Conservation (phyloP, 2,888 invertebrate genomes). For the Tribolium freemani region DNA sequence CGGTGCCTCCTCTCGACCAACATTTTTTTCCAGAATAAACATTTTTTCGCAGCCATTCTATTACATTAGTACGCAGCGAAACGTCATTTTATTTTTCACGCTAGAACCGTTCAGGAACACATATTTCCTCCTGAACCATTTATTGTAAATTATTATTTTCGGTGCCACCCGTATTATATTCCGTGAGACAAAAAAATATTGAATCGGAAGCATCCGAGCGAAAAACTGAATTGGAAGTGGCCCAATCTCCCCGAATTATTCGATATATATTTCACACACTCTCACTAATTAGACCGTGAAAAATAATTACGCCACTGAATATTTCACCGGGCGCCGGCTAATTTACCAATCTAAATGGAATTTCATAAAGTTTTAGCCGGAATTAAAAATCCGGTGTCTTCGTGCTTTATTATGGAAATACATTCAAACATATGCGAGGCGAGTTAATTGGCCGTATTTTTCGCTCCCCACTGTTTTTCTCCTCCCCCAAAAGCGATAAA, state of each 20-base stretch:
- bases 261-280: background rate
- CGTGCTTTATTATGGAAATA: constrained; percentile 35
- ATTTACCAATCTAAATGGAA: constrained; percentile 27
- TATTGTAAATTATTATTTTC: constrained; percentile 42
- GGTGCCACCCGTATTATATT: constrained; percentile 19
- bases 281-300: background rate
- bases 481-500: constrained; percentile 15
- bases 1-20: background rate
- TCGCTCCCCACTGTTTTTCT: background rate
- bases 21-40: background rate
- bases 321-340: constrained; percentile 5
- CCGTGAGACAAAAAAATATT: constrained; percentile 48
- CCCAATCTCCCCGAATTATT: constrained; percentile 17
- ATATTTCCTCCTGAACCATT: constrained; percentile 39
- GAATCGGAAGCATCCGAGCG: constrained; percentile 48
- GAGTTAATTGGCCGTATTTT: constrained; percentile 39
- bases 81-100: constrained; percentile 33
- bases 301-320: background rate
- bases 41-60: background rate
- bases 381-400: constrained; percentile 36
- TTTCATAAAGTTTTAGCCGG: constrained; percentile 21
- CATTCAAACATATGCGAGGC: constrained; percentile 36
- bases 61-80: constrained; percentile 12
- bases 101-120: constrained; percentile 24
- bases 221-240: constrained; percentile 45